Percentiles rank a stretch among this genome's conserved stretches.
Conservation (phyloP, 2,797 vertebrate genomes). For the Clarias fuscus region DNA sequence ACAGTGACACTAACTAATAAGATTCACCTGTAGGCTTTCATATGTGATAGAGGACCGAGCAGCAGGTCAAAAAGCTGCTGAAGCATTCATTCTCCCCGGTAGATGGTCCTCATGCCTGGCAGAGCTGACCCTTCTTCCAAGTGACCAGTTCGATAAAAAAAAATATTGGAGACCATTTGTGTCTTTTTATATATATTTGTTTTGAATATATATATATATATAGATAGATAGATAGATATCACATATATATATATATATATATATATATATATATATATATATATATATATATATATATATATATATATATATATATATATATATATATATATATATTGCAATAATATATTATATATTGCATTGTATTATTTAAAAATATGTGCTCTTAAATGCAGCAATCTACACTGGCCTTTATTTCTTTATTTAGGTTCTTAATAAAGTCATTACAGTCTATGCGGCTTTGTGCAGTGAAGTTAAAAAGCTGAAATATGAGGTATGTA, state of each 20-base stretch:
- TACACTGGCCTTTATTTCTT: neutral
- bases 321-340: neutral
- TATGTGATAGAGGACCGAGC: neutral
- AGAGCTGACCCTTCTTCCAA: neutral
- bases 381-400: neutral
- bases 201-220: no score
- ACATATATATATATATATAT: no score
- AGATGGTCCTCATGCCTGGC: neutral
- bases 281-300: no score
- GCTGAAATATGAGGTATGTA: slow-evolving; percentile 90
- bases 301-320: no score
- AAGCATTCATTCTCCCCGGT: neutral
- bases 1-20: neutral
- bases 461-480: slow-evolving; percentile 98
- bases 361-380: neutral
- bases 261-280: no score
- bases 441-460: slow-evolving; percentile 97
- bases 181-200: no score
- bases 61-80: neutral
- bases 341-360: no score
- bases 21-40: neutral
- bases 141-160: neutral
- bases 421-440: slow-evolving; percentile 93
- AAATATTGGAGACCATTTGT: neutral
- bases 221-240: no score